Percentiles rank a stretch among this genome's conserved stretches.
These are phyloP conservation scores for Sinocyclocheilus grahami DNA, from an alignment of 2,113 vertebrate species.

Conservation along the genomic window DNA sequence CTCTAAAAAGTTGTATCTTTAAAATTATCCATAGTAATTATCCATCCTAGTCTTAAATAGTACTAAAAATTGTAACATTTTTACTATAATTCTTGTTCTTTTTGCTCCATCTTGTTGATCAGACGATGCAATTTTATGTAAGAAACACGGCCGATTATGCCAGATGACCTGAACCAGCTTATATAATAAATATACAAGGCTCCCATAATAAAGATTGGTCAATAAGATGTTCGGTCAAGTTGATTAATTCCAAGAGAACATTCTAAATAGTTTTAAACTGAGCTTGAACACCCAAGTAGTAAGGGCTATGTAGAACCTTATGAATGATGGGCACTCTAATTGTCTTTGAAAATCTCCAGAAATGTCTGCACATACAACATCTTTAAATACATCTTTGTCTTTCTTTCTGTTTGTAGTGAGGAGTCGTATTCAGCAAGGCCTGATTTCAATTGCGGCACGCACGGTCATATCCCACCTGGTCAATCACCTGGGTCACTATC, in stretches of 20 bases:
- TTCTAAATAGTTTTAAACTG: neutral
- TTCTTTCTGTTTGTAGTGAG: conserved; percentile 80
- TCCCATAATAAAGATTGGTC: neutral
- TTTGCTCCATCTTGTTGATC: too few species aligned
- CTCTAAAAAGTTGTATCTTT: neutral
- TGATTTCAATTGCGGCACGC: conserved; percentile 94
- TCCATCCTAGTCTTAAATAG: neutral
- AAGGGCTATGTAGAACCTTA: neutral
- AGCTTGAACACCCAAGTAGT: neutral
- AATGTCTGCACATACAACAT: neutral
- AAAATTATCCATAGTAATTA: too few species aligned
- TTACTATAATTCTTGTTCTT: neutral
- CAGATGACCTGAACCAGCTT: neutral
- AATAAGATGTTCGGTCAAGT: neutral
- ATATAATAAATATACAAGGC: neutral
- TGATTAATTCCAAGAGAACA: too few species aligned
- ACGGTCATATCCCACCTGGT: conserved; percentile 98
- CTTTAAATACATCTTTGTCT: neutral
- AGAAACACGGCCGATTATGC: neutral
- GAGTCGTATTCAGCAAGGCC: conserved; percentile 92
- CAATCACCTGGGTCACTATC: conserved; percentile 97
- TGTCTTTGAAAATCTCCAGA: neutral
- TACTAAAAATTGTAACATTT: neutral
- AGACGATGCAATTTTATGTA: neutral
- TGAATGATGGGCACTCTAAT: neutral